A percentile compares a stretch with the other conserved stretches of the same genome.
Evolutionary conservation across 2,888 invertebrate species (phyloP).

Genomic region (Candidula unifasciata): DNA sequence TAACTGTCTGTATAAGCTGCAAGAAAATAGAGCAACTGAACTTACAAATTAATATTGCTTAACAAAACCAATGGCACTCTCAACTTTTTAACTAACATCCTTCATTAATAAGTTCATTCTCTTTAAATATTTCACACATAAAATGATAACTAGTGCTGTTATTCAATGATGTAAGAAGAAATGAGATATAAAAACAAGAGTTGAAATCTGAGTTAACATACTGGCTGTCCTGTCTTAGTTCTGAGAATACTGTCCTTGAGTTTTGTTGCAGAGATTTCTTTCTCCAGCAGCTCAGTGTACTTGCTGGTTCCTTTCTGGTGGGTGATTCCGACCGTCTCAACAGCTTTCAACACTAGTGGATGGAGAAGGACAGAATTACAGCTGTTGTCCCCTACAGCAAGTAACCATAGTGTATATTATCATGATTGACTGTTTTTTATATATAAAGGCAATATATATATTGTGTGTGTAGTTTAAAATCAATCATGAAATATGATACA

Average conservation of each 20-base stretch:
- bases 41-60: too few species aligned
- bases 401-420: too few species aligned
- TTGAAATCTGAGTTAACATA: constrained; percentile 16
- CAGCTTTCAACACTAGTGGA: constrained; percentile 83
- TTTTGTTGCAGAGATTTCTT: constrained; percentile 68
- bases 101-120: too few species aligned
- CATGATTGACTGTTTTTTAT: too few species aligned
- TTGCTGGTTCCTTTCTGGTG: constrained; percentile 67
- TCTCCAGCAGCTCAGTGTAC: constrained; percentile 69
- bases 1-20: too few species aligned
- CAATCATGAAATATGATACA: background rate
- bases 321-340: constrained; percentile 84
- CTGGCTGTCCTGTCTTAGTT: constrained; percentile 7
- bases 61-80: too few species aligned
- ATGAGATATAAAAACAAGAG: constrained; percentile 4
- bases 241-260: constrained; percentile 52
- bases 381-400: too few species aligned
- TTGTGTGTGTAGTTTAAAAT: too few species aligned
- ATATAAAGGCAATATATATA: too few species aligned
- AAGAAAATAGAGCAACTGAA: too few species aligned
- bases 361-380: too few species aligned
- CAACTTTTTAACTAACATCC: too few species aligned
- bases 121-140: background rate
- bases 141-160: background rate
- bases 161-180: constrained; percentile 16